Evolutionary conservation across 2,797 vertebrate species (phyloP), one percentile per base, ranked within the genome.

Genomic region (Silurus lanzhouensis): DNA sequence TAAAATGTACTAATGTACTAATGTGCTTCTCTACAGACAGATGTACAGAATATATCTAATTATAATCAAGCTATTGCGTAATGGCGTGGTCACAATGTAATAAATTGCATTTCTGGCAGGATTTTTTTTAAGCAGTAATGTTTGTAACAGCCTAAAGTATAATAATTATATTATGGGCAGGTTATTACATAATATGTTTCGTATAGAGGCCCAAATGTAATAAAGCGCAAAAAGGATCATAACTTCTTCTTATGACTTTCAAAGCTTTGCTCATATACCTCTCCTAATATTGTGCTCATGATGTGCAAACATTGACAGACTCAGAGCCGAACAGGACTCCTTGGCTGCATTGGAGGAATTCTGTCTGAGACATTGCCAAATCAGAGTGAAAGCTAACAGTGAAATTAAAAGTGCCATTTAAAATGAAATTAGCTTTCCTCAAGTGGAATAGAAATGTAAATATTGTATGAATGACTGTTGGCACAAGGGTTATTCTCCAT

Each of bases 231-330:
- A 20, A 12, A 55, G 63, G 48, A 52, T 81, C 61, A 19, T 52
- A 67, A 27, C 44, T 55, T 55, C 63, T 67, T 64, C 19, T 79
- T 79, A 52, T 81, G 46, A 81, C 63, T 81, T 81, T 81, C 63
- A 81, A 55, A 31, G 61, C 46, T 67, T 38, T 67, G 17, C 46
- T 67, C 46, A 1, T 81, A 31, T 52, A 52, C 63, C 12, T 31
- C 22, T 27, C n/a, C 61, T 67, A 81, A 81, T 81, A 81, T 67
- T 4, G 46, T 81, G 63, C 79, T 67, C 63, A 67, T 67, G 25
- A 67, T 81, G 63, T 81, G 79, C 46, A 66, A 81, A 81, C 78
- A 66, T 66, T 52, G 68, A 78, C 76, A 81, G 63, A 67, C 61
- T 55, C 63, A 3, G 63, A 67, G 25, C 60, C 17, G 19, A 63